Percentiles rank a stretch among this genome's conserved stretches.
Evolutionary conservation across 2,113 vertebrate species (phyloP).

Genomic region (Charina bottae): DNA sequence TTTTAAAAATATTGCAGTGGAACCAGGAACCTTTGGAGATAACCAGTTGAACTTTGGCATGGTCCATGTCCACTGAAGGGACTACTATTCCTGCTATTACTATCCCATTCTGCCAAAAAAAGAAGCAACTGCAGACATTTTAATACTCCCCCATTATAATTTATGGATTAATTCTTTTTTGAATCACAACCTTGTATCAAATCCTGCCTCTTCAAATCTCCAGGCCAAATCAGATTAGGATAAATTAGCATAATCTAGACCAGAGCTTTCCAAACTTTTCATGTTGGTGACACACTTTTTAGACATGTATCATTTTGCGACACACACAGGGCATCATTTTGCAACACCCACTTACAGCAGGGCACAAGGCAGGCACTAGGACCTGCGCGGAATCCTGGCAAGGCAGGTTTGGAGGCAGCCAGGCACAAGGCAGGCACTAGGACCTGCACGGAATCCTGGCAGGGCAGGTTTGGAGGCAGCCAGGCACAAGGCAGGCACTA

Average conservation of each 20-base stretch:
- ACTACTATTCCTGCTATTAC: background rate
- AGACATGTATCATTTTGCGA: too few species aligned
- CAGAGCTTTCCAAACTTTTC: too few species aligned
- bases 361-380: too few species aligned
- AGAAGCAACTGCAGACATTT: background rate
- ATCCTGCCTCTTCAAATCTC: background rate
- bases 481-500: too few species aligned
- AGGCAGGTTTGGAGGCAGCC: too few species aligned
- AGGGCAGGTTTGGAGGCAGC: too few species aligned
- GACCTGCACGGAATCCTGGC: too few species aligned
- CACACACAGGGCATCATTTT: too few species aligned
- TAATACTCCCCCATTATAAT: background rate
- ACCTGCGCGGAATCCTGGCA: too few species aligned
- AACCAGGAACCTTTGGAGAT: background rate
- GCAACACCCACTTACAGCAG: too few species aligned
- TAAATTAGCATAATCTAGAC: background rate
- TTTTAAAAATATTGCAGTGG: background rate
- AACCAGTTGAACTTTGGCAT: background rate
- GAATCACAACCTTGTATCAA: background rate
- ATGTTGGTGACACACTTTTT: too few species aligned
- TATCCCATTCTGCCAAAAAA: background rate
- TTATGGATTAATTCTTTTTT: background rate
- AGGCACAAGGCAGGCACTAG: too few species aligned
- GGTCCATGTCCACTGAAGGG: background rate
- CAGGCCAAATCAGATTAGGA: background rate